A percentile compares a stretch with the other conserved stretches of the same genome.
These are phyloP conservation scores for Capreolus pygargus DNA, from an alignment of 2,113 vertebrate genomes.

Conservation along the genomic window DNA sequence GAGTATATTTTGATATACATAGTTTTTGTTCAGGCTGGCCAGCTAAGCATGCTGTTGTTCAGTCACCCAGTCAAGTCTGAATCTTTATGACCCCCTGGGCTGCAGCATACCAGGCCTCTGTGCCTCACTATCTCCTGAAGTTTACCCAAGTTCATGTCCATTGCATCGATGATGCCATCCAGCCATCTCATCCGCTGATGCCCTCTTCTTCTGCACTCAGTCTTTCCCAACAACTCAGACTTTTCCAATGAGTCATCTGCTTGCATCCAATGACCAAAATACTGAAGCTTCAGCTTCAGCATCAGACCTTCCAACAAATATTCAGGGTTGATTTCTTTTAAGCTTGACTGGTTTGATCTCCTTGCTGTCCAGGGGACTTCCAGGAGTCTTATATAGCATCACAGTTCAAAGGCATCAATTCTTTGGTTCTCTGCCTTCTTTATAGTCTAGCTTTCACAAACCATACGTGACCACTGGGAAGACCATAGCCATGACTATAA, in stretches of 20 bases:
- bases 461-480: not conserved
- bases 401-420: not conserved
- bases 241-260: not conserved
- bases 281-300: not conserved
- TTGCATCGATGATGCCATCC: not conserved
- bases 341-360: not conserved
- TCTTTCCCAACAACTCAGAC: not conserved
- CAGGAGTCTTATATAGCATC: not conserved
- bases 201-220: not conserved
- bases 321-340: not conserved
- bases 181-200: not conserved
- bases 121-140: not conserved
- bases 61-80: not conserved
- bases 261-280: not conserved
- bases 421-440: not conserved
- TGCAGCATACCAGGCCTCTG: not conserved
- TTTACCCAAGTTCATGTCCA: not conserved
- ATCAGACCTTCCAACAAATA: not conserved
- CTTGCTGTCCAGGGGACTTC: not conserved
- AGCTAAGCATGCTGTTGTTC: not conserved
- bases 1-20: too few species aligned
- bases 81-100: not conserved
- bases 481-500: not conserved
- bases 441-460: not conserved
- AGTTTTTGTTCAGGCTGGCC: not conserved